phyloP scores from a whole-genome alignment of 2,797 vertebrate genomes.

The Pseudochirops corinnae region DNA sequence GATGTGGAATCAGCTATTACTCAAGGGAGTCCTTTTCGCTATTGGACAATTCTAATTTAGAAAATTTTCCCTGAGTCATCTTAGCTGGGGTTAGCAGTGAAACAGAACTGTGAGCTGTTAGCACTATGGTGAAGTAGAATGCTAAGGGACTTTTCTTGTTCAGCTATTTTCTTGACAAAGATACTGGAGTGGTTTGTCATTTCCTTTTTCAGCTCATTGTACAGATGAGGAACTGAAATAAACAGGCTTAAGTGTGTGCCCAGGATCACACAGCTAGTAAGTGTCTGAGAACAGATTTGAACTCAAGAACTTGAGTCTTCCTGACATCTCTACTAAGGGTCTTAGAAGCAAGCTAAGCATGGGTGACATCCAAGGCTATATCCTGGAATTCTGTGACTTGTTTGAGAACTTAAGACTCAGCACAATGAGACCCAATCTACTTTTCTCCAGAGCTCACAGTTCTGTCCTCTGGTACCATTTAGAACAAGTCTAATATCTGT shows the following conservation, averaged over 20 bases:
- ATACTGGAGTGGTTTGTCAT: not conserved
- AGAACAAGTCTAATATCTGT: not conserved
- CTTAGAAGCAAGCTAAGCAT: not conserved
- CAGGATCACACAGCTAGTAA: not conserved
- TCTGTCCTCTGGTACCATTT: not conserved
- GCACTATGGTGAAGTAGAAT: too few relatives aligned
- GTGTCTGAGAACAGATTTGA: not conserved
- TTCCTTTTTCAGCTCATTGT: not conserved
- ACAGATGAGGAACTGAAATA: slow-evolving; percentile 19
- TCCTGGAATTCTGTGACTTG: not conserved
- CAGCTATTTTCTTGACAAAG: too few relatives aligned
- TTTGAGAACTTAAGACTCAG: not conserved
- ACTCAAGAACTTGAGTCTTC: not conserved
- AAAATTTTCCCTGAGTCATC: not conserved
- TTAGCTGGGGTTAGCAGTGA: not conserved
- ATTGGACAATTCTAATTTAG: not conserved
- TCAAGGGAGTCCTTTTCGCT: not conserved
- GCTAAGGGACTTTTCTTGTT: too few relatives aligned
- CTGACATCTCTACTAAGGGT: not conserved
- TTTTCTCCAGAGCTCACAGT: not conserved
- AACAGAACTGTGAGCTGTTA: not conserved
- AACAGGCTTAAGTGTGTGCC: not conserved
- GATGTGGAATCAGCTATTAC: too few relatives aligned
- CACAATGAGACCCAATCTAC: not conserved
- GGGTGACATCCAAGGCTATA: not conserved